A percentile compares a stretch with the other conserved stretches of the same genome.
Conservation (phyloP, 2,113 vertebrate genomes). For the Oreocharis arfaki region DNA sequence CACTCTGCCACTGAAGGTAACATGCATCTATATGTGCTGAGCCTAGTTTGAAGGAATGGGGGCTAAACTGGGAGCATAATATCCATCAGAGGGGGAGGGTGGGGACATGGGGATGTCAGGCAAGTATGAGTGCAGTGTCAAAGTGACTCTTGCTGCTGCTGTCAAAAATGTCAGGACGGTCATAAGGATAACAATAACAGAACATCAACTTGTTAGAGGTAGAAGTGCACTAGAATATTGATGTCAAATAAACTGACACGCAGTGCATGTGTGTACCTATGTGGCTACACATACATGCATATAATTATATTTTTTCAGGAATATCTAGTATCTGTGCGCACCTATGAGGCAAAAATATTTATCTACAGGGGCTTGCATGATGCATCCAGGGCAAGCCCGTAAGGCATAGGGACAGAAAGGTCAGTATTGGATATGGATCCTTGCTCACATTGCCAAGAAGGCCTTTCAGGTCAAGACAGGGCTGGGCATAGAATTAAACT, state of each 20-base stretch:
- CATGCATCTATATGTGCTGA: background rate
- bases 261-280: background rate
- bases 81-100: background rate
- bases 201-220: background rate
- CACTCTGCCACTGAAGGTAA: background rate
- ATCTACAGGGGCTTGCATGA: background rate
- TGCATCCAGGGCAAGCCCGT: background rate
- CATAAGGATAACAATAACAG: background rate
- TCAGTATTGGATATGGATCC: background rate
- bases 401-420: background rate
- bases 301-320: background rate
- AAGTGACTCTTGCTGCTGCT: background rate
- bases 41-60: background rate
- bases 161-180: background rate
- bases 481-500: background rate
- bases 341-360: background rate
- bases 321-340: background rate
- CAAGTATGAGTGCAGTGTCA: background rate
- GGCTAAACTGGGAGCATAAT: background rate
- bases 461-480: background rate
- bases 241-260: background rate
- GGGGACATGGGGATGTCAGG: background rate
- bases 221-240: background rate
- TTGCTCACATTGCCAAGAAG: background rate
- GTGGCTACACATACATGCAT: background rate